Evolutionary conservation across 2,113 vertebrate species (phyloP).

Genomic region (Coracopsis vasa): DNA sequence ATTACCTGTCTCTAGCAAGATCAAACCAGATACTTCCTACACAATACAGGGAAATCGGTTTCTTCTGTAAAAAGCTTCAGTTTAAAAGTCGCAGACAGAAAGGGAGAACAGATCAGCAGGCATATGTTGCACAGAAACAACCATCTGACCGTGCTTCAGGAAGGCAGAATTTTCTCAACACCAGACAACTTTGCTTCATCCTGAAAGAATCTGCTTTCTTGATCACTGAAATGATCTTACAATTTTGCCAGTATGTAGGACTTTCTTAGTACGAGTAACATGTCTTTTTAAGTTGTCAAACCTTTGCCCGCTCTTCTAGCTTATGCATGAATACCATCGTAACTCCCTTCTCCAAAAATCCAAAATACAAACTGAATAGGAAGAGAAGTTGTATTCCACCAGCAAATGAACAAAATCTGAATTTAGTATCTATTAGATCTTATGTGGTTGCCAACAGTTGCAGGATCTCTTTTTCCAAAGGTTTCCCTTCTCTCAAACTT

Average conservation of each 20-base stretch:
- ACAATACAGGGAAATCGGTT: neutral
- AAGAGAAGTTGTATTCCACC: neutral
- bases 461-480: neutral
- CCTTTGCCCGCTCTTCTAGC: neutral
- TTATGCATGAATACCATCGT: neutral
- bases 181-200: neutral
- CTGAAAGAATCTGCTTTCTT: neutral
- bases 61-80: neutral
- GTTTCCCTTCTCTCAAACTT: neutral
- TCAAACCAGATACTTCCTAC: neutral
- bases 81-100: neutral
- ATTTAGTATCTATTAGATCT: neutral
- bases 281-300: neutral
- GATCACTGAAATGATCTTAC: neutral
- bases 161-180: neutral
- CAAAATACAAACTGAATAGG: neutral
- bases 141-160: neutral
- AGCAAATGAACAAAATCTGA: neutral
- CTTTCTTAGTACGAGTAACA: neutral
- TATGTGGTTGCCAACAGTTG: accelerated
- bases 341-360: neutral
- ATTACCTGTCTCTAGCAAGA: neutral
- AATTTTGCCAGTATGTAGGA: neutral
- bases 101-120: neutral
- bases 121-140: neutral